Evolutionary conservation across 2,797 vertebrate species (phyloP).

Genomic region (Pogonophryne albipinna): DNA sequence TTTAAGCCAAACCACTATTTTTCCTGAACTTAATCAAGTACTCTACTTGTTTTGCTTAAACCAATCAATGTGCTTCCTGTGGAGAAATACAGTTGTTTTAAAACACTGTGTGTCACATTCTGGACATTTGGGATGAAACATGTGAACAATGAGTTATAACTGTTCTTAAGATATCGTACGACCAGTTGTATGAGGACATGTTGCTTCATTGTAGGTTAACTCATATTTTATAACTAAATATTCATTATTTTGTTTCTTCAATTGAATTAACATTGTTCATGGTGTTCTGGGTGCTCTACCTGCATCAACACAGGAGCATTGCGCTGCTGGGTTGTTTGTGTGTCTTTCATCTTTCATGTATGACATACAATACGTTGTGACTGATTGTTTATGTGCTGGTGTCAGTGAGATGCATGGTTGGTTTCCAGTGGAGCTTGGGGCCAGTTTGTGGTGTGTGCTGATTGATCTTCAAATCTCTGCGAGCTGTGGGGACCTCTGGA

Average conservation of each 20-base stretch:
- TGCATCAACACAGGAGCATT: not conserved
- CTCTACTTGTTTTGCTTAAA: too few relatives aligned
- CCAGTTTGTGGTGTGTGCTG: conserved; percentile 46
- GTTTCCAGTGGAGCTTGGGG: conserved; percentile 25
- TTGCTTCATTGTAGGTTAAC: not conserved
- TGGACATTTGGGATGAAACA: too few relatives aligned
- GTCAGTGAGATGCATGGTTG: conserved; percentile 8
- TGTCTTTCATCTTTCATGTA: conserved; percentile 30
- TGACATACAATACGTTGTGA: conserved; percentile 7
- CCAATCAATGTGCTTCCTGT: too few relatives aligned
- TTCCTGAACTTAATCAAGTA: too few relatives aligned
- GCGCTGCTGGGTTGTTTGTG: not conserved
- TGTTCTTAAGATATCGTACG: too few relatives aligned
- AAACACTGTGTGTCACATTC: too few relatives aligned
- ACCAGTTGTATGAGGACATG: too few relatives aligned
- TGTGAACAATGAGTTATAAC: too few relatives aligned
- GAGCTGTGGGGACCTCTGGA: conserved; percentile 45
- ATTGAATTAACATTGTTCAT: not conserved
- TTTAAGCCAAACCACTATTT: too few relatives aligned
- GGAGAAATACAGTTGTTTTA: too few relatives aligned
- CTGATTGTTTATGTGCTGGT: not conserved
- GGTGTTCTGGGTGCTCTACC: not conserved
- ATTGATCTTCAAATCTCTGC: conserved; percentile 58
- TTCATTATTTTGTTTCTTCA: not conserved
- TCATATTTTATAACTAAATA: not conserved